phyloP scores from a whole-genome alignment of 2,113 vertebrate genomes.

The Passer domesticus region DNA sequence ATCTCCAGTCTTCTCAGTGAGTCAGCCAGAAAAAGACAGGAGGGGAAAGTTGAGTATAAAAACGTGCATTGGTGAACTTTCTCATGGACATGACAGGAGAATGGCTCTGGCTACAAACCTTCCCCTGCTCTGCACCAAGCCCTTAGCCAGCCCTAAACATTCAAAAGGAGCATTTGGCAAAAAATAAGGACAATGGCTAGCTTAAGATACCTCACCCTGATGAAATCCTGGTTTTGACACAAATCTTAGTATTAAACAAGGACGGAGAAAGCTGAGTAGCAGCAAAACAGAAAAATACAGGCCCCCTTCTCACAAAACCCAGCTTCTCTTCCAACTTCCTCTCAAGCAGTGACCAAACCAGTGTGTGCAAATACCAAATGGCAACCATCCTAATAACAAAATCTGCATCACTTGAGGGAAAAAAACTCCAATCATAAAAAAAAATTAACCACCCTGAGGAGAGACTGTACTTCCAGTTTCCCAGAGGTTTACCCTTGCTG shows the following conservation, averaged over 20 bases:
- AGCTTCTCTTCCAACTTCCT: not conserved
- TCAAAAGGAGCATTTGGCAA: not conserved
- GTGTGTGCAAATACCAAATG: not conserved
- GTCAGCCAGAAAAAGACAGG: not conserved
- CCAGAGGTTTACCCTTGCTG: not conserved
- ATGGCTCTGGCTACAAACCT: not conserved
- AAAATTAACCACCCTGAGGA: not conserved
- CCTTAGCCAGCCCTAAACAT: not conserved
- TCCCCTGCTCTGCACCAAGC: not conserved
- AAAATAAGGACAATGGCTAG: not conserved
- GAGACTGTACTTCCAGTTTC: not conserved
- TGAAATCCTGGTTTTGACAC: not conserved
- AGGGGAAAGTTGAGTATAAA: not conserved
- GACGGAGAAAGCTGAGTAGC: not conserved
- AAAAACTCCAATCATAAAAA: not conserved
- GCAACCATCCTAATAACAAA: not conserved
- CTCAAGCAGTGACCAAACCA: not conserved
- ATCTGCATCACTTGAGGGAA: not conserved
- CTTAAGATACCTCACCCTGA: not conserved
- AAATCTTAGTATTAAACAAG: not conserved
- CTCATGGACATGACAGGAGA: not conserved
- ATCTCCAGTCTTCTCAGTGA: not conserved
- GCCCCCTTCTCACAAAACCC: not conserved
- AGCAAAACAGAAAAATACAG: not conserved
- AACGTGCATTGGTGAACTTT: accelerated